Base-by-base conservation (phyloP, 2,113 vertebrate species). In the Rhegmatorhina hoffmannsi region DNA sequence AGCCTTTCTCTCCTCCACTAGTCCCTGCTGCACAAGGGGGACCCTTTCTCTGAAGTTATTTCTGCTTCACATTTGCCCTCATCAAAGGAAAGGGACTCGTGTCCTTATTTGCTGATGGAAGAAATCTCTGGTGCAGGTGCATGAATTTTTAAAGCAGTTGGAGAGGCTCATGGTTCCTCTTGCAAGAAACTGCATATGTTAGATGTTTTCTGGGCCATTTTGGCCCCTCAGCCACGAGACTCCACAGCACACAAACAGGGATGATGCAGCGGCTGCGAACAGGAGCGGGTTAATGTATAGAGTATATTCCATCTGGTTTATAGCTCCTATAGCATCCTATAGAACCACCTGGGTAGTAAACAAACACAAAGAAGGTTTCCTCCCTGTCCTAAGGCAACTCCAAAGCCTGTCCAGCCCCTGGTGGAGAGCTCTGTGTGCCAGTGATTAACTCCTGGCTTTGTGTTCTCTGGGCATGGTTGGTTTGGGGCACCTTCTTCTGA, bases 401-500 rank as follows among this genome's bases (percentile, higher is more conserved):
- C 31, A 60, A 33, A 56, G 31, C 52, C 62, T 53, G 34, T 13
- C 56, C 15, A 38, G n/a, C 17, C 26, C 38, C 47, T 40, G 7
- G n/a, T 2, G 5, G 17, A 19, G 25, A 34, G 34, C 29, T 29
- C 29, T n/a, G 34, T 21, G 38, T 40, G 25, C 34, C 3, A 3
- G 59, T 0, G 58, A 16, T 17, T 11, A 17, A 24, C 29, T 43
- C 36, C 23, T 43, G 70, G 36, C 25, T 72, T 19, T 28, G 52
- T 24, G 29, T 10, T 52, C 63, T 26, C 78, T 47, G 44, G 74
- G 36, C 44, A 58, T 44, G 46, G 55, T 5, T 44, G 49, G 6
- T 26, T 2, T 8, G 12, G 36, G 50, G 20, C 29, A 67, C 26
- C 31, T 33, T 55, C 1, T 0, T 14, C 33, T 16, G 23, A 34